A percentile compares a stretch with the other conserved stretches of the same genome.
These are phyloP conservation scores for Apis florea DNA, from an alignment of 1,140 invertebrate genomes.

Conservation along the genomic window DNA sequence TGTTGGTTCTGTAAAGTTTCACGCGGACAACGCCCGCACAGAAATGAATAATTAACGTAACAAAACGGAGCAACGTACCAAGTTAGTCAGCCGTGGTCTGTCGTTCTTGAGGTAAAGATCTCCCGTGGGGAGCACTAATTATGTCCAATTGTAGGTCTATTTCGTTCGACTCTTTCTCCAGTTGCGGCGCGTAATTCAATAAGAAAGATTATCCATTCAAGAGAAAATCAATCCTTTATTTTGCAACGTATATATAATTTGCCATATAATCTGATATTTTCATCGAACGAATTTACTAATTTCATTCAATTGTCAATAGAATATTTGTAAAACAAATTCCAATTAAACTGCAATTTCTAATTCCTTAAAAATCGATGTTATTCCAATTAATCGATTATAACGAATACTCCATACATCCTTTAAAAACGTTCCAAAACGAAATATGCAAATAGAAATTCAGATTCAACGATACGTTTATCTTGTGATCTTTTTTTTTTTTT, in stretches of 20 bases:
- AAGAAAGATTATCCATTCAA: not conserved
- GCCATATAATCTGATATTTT: too few relatives aligned
- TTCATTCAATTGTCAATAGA: too few relatives aligned
- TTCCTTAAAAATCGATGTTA: too few relatives aligned
- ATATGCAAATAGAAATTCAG: too few relatives aligned
- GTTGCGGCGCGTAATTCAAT: constrained; percentile 2
- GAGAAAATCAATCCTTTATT: too few relatives aligned
- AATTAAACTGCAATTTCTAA: too few relatives aligned
- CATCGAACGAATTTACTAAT: too few relatives aligned
- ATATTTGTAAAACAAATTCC: too few relatives aligned
- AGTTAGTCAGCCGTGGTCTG: constrained; percentile 24
- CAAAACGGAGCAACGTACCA: constrained; percentile 26
- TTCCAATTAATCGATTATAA: too few relatives aligned
- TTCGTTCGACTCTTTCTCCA: constrained; percentile 2
- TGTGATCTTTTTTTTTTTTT: not conserved
- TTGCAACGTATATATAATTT: not conserved
- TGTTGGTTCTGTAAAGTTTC: constrained; percentile 9
- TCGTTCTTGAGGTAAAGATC: constrained; percentile 8
- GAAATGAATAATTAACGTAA: constrained; percentile 44
- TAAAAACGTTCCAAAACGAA: too few relatives aligned
- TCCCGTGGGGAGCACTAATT: constrained; percentile 19
- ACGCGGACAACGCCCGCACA: not conserved
- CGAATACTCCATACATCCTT: too few relatives aligned
- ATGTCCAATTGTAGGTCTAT: constrained; percentile 33
- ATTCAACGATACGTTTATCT: too few relatives aligned